Conservation (phyloP, 1,140 invertebrate species). For the Cryptotermes secundus region DNA sequence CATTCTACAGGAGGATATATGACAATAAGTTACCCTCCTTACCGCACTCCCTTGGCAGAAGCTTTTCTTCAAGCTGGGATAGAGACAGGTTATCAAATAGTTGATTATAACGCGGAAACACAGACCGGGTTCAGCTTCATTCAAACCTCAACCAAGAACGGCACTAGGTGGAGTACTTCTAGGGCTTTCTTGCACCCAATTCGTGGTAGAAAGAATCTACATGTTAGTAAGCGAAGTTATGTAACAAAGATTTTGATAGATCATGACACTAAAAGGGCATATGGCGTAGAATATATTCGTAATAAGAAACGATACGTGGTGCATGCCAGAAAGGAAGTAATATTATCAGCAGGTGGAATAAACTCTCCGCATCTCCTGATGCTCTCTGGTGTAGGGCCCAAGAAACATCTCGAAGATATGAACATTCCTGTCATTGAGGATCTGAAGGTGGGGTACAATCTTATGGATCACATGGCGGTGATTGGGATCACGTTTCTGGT, state of each 20-base stretch:
- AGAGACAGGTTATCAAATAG: slow-evolving; percentile 64
- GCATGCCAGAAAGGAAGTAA: slow-evolving; percentile 68
- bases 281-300: slow-evolving; percentile 63
- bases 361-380: slow-evolving; percentile 77
- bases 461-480: slow-evolving; percentile 74
- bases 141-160: slow-evolving; percentile 63
- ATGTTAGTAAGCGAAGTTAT: slow-evolving; percentile 56
- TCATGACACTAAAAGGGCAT: slow-evolving; percentile 58
- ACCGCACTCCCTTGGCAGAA: slow-evolving; percentile 60
- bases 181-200: slow-evolving; percentile 70
- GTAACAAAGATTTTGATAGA: slow-evolving; percentile 75
- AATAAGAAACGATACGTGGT: slow-evolving; percentile 56
- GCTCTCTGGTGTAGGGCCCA: slow-evolving; percentile 78
- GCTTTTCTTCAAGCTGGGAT: slow-evolving; percentile 67
- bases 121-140: slow-evolving; percentile 64
- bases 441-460: slow-evolving; percentile 73
- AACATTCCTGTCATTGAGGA: slow-evolving; percentile 66
- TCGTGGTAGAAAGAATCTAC: slow-evolving; percentile 61
- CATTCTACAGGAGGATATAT: slow-evolving; percentile 42
- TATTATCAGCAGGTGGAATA: slow-evolving; percentile 72
- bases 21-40: slow-evolving; percentile 52
- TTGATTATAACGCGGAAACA: slow-evolving; percentile 71
- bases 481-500: slow-evolving; percentile 68
- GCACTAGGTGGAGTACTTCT: slow-evolving; percentile 71
- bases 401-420: slow-evolving; percentile 60